Evolutionary conservation across 2,113 vertebrate species (phyloP), one percentile per base, ranked within the genome.

Genomic region (Balaenoptera acutorostrata): DNA sequence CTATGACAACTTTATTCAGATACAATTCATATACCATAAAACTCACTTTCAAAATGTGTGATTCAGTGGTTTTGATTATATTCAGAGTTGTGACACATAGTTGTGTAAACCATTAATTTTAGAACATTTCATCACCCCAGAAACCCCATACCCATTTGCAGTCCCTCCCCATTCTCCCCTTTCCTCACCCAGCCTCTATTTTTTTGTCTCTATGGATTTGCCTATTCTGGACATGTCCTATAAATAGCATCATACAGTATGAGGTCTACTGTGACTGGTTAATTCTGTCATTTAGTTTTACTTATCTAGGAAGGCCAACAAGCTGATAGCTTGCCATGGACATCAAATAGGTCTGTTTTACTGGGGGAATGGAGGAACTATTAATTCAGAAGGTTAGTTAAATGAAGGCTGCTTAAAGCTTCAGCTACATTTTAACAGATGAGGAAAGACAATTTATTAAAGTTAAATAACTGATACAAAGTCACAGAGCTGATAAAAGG

Each of bases 41-140:
- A 85, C 66, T 84, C 55, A 71, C 46, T 72, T 72, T 90, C 6
- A 78, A 39, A 64, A 21, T 64, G 12, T 72, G 13, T 52, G 72
- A 64, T 82, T 96, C 44, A 77, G 11, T 72, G 39, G 2, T 93
- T 97, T 82, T 90, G 13, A 94, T 29, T 82, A 89, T 52, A 97
- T 44, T 95, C 61, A 92, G 57, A 87, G 29, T 66, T 75, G 18
- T 93, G 49, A 90, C 72, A 88, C 31, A 74, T 3, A 82, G 46
- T 29, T 64, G 12, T 92, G 64, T 89, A 63, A 95, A 71, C 39
- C 77, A 91, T 78, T 94, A 80, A 81, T 85, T 96, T 85, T 49
- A 95, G 69, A 90, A 91, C 29, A 95, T 78, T 95, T 85, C 84
- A 88, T 77, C 69, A 84, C 31, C 31, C 63, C 31, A 25, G 55